Conservation (phyloP, 2,888 invertebrate species). For the Alloscopus bannaensis region DNA sequence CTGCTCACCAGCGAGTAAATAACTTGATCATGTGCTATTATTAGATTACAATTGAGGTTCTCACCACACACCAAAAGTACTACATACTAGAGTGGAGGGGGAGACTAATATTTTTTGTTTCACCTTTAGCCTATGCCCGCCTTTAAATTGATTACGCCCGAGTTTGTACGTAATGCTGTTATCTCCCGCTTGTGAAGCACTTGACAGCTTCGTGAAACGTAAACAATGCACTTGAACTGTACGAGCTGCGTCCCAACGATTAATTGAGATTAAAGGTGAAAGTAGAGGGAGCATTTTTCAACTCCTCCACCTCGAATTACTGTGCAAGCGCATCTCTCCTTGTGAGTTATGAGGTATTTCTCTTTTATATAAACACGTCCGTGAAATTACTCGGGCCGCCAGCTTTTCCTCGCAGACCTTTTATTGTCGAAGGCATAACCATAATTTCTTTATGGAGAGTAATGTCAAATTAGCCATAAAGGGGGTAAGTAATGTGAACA, state of each 20-base stretch:
- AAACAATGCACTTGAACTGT: no score
- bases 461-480: conserved; percentile 33
- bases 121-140: no score
- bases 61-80: no score
- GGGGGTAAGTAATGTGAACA: conserved; percentile 10
- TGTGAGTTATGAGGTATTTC: neutral
- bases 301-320: neutral
- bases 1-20: neutral
- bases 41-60: neutral
- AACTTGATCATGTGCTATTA: neutral
- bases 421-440: neutral
- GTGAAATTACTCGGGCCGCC: neutral
- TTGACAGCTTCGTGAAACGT: no score
- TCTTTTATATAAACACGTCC: neutral
- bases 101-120: no score
- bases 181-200: no score
- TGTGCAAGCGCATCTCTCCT: neutral
- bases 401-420: neutral
- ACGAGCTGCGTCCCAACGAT: no score
- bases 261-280: no score
- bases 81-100: no score
- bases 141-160: no score
- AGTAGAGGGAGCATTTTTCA: no score
- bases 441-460: conserved; percentile 19
- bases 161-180: no score